Evolutionary conservation across 2,888 invertebrate species (phyloP).

Genomic region (Proisotoma minuta): DNA sequence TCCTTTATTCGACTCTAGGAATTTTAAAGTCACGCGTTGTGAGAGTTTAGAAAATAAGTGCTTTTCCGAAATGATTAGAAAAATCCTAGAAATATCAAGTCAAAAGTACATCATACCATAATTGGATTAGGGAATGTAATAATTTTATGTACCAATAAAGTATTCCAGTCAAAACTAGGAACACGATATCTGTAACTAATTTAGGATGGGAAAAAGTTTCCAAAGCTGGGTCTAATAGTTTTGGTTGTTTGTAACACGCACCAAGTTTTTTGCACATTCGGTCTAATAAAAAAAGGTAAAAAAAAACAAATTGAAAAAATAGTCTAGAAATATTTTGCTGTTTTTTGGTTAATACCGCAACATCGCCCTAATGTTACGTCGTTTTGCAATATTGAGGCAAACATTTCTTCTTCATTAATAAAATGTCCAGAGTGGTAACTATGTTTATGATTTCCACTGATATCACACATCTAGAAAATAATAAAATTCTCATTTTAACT

Average conservation of each 20-base stretch:
- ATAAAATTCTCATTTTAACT: too few species aligned
- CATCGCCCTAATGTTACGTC: constrained; percentile 21
- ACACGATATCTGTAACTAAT: constrained; percentile 18
- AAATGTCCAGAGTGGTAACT: not conserved
- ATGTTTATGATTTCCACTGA: not conserved
- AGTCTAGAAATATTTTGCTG: not conserved
- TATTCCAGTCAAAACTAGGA: constrained; percentile 32
- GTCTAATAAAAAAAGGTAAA: constrained; percentile 9
- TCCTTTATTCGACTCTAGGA: constrained; percentile 12
- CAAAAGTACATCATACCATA: not conserved
- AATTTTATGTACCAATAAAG: constrained; percentile 31
- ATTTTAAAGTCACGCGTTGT: constrained; percentile 24
- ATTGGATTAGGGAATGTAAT: not conserved
- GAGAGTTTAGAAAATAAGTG: constrained; percentile 11
- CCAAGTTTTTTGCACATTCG: constrained; percentile 14
- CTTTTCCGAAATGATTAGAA: constrained; percentile 29
- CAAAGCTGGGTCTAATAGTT: constrained; percentile 3
- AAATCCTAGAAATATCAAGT: constrained; percentile 9
- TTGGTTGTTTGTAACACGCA: constrained; percentile 20
- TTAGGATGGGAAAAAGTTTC: constrained; percentile 18
- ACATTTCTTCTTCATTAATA: not conserved
- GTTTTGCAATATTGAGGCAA: not conserved
- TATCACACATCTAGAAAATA: constrained; percentile 1
- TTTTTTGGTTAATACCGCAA: constrained; percentile 24
- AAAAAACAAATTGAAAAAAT: too few species aligned